Conservation (phyloP, 2,113 vertebrate genomes). For the human (Homo sapiens) region GRCh38 chrX:140497501-140498000, state of each 20-base stretch:
- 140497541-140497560: neutral
- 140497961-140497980: neutral
- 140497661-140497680: neutral
- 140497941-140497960: neutral
- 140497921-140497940: neutral
- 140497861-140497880: no score
- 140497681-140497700: neutral
- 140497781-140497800: no score
- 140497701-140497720: neutral
- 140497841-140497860: no score
- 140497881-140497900: no score
- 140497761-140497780: no score
- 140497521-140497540: neutral
- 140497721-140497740: no score
- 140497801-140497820: no score
- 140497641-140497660: neutral
- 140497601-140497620: neutral
- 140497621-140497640: neutral
- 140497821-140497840: no score
- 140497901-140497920: neutral
- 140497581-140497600: neutral
- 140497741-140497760: no score
- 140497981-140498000: neutral
- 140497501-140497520: neutral
- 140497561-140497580: conserved; percentile 9